These are phyloP conservation scores for Xenotilapia caudafasciata DNA, from an alignment of 2,113 vertebrate species.

Conservation along the genomic window DNA sequence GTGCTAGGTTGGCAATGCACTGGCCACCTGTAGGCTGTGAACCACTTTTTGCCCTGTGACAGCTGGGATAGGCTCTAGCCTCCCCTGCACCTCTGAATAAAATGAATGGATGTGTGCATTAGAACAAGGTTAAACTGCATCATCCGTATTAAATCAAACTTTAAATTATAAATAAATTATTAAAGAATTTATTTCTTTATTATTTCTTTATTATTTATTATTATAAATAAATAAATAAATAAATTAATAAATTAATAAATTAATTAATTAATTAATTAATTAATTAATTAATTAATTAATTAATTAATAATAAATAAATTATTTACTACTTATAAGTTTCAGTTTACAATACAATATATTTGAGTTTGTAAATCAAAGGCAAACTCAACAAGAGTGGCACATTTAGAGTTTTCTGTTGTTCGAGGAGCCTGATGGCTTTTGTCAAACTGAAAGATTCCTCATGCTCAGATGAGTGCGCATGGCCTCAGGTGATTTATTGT, in stretches of 20 bases:
- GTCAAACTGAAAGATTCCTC: constrained; percentile 68
- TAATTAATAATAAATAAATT: neutral
- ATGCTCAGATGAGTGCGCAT: constrained; percentile 2
- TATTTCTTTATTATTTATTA: neutral
- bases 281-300: too few relatives aligned
- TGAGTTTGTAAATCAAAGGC: neutral
- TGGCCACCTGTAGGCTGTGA: neutral
- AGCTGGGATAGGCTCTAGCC: accelerated
- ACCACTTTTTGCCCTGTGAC: neutral
- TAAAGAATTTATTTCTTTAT: neutral
- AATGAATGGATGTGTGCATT: neutral
- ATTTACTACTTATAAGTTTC: neutral
- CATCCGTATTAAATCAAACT: neutral
- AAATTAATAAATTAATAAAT: neutral
- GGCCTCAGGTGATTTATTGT: constrained; percentile 55
- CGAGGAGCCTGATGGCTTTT: neutral
- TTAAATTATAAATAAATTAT: neutral
- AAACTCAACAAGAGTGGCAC: neutral
- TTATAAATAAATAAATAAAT: neutral
- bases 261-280: too few relatives aligned
- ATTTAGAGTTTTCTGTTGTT: neutral
- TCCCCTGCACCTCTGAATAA: neutral
- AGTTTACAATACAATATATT: neutral
- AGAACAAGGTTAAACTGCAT: neutral
- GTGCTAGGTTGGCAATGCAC: neutral